Conservation (phyloP, 2,113 vertebrate genomes). For the Menidia beryllina region DNA sequence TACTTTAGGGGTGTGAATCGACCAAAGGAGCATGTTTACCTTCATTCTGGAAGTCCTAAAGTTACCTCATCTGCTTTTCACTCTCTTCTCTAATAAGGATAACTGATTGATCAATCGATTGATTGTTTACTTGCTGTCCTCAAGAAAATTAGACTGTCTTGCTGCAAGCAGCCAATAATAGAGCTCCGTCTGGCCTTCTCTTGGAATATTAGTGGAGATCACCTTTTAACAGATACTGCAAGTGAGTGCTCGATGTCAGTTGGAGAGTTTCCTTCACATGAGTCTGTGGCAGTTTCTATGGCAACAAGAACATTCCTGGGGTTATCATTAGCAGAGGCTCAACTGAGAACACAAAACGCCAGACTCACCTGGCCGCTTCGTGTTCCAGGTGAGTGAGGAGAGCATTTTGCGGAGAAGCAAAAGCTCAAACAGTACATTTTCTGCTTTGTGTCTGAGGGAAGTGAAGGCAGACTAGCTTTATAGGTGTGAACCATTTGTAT, state of each 20-base stretch:
- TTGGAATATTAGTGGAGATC: slow-evolving; percentile 30
- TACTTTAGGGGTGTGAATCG: not conserved
- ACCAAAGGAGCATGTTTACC: not conserved
- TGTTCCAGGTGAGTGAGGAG: slow-evolving; percentile 45
- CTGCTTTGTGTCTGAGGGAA: not conserved
- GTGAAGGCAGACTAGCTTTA: too few relatives aligned
- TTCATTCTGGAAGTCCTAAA: not conserved
- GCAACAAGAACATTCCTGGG: not conserved
- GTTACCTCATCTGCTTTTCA: not conserved
- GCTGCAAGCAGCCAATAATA: slow-evolving; percentile 17
- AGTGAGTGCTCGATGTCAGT: slow-evolving; percentile 1
- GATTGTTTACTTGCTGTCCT: not conserved
- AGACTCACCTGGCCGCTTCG: slow-evolving; percentile 14
- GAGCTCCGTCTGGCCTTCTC: slow-evolving; percentile 39
- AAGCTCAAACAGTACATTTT: too few relatives aligned
- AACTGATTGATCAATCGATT: not conserved
- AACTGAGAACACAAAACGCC: not conserved
- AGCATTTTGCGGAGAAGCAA: not conserved
- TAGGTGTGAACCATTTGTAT: too few relatives aligned
- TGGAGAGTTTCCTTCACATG: not conserved
- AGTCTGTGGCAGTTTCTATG: not conserved
- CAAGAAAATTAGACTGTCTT: slow-evolving; percentile 24
- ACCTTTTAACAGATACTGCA: slow-evolving; percentile 6
- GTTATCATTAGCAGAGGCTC: not conserved
- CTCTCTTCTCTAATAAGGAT: not conserved